phyloP scores from a whole-genome alignment of 2,888 invertebrate genomes.

The Mesoligia furuncula region DNA sequence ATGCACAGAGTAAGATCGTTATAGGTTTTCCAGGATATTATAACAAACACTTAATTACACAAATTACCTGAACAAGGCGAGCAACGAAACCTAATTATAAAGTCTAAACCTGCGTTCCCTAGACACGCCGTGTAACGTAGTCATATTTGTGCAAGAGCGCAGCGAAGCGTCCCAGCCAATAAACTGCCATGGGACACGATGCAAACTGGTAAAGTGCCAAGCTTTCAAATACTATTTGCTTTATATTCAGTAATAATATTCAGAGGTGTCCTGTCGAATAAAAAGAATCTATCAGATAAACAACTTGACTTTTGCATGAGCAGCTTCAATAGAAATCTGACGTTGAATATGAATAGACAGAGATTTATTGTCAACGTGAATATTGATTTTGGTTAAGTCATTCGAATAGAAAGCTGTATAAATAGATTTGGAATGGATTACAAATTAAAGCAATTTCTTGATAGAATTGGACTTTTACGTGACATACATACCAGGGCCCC shows the following conservation, averaged over 20 bases:
- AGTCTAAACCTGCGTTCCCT: conserved; percentile 13
- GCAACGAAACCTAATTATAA: conserved; percentile 10
- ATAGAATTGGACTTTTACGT: not conserved
- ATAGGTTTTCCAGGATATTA: not conserved
- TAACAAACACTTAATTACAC: not conserved
- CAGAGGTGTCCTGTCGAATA: not conserved
- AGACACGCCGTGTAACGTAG: not conserved
- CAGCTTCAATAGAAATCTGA: not conserved
- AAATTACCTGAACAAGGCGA: conserved; percentile 3
- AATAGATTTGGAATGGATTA: not conserved
- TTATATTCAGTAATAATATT: not conserved
- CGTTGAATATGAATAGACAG: not conserved
- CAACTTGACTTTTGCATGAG: not conserved
- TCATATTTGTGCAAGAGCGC: conserved; percentile 39
- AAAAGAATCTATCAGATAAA: not conserved
- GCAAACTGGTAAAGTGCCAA: not conserved
- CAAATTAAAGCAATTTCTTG: no score
- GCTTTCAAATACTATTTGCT: conserved; percentile 11
- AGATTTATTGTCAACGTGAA: not conserved
- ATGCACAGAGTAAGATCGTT: not conserved
- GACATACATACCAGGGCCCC: not conserved
- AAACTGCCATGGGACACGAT: not conserved
- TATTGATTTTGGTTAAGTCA: not conserved
- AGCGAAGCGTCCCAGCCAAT: conserved; percentile 14
- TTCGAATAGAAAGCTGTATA: not conserved